These are phyloP conservation scores for Diplazon laetatorius DNA, from an alignment of 2,888 invertebrate species.

Conservation along the genomic window DNA sequence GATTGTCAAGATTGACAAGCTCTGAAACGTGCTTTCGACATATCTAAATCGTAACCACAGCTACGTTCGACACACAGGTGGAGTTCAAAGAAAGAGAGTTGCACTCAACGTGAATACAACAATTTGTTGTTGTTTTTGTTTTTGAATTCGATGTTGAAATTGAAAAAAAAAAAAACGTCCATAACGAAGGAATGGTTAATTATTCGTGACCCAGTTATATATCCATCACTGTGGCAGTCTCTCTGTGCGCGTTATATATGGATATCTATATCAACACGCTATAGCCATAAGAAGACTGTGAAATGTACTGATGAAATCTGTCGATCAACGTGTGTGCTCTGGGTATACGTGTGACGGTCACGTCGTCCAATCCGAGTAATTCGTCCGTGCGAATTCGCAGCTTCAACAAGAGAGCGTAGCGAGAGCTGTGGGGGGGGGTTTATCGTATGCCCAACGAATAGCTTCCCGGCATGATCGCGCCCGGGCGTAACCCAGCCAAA, in stretches of 20 bases:
- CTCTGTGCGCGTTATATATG: neutral
- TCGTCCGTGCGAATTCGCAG: slow-evolving; percentile 68
- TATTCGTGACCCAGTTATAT: neutral
- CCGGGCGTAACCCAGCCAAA: slow-evolving; percentile 57
- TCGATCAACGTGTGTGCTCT: neutral
- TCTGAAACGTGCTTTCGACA: neutral
- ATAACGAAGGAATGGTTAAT: neutral
- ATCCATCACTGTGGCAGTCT: neutral
- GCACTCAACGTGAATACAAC: neutral
- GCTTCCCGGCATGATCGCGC: slow-evolving; percentile 18
- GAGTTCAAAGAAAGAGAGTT: neutral
- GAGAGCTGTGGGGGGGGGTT: slow-evolving; percentile 28
- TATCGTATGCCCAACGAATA: slow-evolving; percentile 49
- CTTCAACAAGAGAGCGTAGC: slow-evolving; percentile 53
- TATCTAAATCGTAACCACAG: neutral
- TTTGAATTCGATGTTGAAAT: no score
- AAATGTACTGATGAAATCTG: slow-evolving; percentile 2
- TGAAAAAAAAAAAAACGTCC: neutral
- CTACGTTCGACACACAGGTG: neutral
- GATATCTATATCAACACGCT: no score
- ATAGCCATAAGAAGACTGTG: neutral
- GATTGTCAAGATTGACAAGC: neutral
- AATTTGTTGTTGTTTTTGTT: no score
- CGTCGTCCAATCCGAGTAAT: slow-evolving; percentile 48
- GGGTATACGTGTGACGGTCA: slow-evolving; percentile 16